A percentile compares a stretch with the other conserved stretches of the same genome.
Conservation (phyloP, 2,888 invertebrate species). For the Trachelus troglodyta region DNA sequence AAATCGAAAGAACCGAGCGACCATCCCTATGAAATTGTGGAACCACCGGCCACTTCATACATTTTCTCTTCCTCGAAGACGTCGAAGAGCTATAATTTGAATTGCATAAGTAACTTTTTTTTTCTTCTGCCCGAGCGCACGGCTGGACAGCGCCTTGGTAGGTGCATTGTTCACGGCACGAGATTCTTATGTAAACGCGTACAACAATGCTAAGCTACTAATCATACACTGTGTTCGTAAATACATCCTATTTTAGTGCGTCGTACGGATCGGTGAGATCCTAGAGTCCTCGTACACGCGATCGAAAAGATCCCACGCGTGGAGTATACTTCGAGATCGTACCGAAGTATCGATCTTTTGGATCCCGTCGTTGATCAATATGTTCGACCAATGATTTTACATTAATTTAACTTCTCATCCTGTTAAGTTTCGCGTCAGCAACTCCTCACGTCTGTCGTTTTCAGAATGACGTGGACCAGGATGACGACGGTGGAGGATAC, state of each 20-base stretch:
- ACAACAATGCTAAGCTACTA: slow-evolving; percentile 51
- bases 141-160: slow-evolving; percentile 32
- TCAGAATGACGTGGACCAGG: slow-evolving; percentile 45
- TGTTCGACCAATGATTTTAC: not conserved
- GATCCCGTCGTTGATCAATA: not conserved
- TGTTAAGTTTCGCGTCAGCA: not conserved
- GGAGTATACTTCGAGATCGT: not conserved
- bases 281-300: not conserved
- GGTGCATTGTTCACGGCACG: slow-evolving; percentile 47
- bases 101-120: slow-evolving; percentile 43
- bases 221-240: slow-evolving; percentile 34
- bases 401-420: not conserved
- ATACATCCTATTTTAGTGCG: slow-evolving; percentile 4
- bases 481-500: slow-evolving; percentile 51
- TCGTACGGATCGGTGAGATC: not conserved
- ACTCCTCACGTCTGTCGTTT: slow-evolving; percentile 9
- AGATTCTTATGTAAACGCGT: slow-evolving; percentile 57
- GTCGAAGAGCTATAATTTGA: slow-evolving; percentile 39
- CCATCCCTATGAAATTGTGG: not conserved
- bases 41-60: not conserved
- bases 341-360: not conserved
- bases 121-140: slow-evolving; percentile 31
- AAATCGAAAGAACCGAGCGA: not conserved
- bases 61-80: not conserved
- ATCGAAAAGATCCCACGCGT: not conserved